Conservation (phyloP, 2,113 vertebrate species). For the Oxyruncus cristatus region DNA sequence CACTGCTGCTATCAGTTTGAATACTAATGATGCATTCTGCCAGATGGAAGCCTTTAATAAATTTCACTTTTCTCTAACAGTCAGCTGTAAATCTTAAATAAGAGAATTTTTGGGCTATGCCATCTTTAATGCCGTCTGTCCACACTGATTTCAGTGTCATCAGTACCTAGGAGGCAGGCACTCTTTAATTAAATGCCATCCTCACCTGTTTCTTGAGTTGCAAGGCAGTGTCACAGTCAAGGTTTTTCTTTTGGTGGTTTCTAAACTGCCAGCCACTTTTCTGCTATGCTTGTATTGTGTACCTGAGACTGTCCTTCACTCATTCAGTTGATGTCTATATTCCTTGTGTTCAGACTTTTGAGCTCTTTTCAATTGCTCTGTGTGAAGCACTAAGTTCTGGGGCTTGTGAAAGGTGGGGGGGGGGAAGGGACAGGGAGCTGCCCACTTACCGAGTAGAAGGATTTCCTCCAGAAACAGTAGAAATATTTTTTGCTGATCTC, state of each 20-base stretch:
- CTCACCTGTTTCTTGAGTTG: constrained; percentile 22
- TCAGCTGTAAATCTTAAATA: constrained; percentile 72
- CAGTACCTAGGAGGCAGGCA: constrained; percentile 61
- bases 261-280: constrained; percentile 20
- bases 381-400: not conserved
- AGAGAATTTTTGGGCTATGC: constrained; percentile 53
- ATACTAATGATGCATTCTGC: constrained; percentile 75
- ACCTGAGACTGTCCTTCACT: not conserved
- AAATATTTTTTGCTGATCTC: not conserved
- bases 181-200: constrained; percentile 69
- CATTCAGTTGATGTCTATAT: not conserved
- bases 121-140: constrained; percentile 68
- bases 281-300: not conserved
- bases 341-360: not conserved
- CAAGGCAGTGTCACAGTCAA: not conserved
- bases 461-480: not conserved
- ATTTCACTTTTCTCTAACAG: constrained; percentile 71
- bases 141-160: constrained; percentile 69
- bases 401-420: not conserved
- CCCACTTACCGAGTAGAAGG: not conserved
- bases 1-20: constrained; percentile 72
- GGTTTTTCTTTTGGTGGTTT: not conserved
- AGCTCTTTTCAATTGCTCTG: not conserved
- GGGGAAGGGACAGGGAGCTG: not conserved
- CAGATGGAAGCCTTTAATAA: constrained; percentile 78